Evolutionary conservation across 2,888 invertebrate genomes (phyloP), one percentile per base, ranked within the genome.

Genomic region (Eilema griseolum): DNA sequence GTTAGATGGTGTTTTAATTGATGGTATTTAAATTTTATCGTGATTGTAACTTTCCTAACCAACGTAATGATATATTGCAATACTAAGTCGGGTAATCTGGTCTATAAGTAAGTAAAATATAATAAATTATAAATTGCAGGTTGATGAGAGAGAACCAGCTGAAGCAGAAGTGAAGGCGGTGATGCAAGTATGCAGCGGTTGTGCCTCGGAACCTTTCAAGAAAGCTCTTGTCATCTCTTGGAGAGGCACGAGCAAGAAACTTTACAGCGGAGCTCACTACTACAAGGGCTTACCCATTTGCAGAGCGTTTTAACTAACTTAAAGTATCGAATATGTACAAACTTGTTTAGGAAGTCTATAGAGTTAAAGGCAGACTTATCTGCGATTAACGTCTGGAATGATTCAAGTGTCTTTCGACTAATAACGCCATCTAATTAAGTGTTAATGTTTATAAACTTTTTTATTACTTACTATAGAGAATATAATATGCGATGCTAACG

Each of bases 131-230:
- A n/a, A 31, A 79, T 91, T 95, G 5, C 93, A 96, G 91, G 95
- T 96, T 66, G 97, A 97, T 73, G 98, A 97, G 83, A 95, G 97
- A 60, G 98, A 98, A 83, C 98, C 98, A 0, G 98, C 98, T 0
- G 98, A 98, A 88, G 97, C 97, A 41, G 98, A 98, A 89, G 98
- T 98, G 0, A 97, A 96, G 81, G 97, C 97, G 14, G 97, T 98
- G 0, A 97, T 98, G 97, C 96, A 97, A 79, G 93, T 98, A 2
- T 98, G 98, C 90, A 96, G 97, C 71, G 97, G 97, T 1, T 98
- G 98, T 83, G 96, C 97, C 26, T 90, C 96, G 0, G 98, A 98
- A 85, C 98, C 98, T 0, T 98, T 98, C 91, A 97, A 96, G 77
- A 97, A 97, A 83, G 98, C 98, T 11, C 93, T 98, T 26, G 96